Percentiles rank a stretch among this genome's conserved stretches.
These are phyloP conservation scores for Rhyzopertha dominica DNA, from an alignment of 1,140 invertebrate genomes.

Conservation along the genomic window DNA sequence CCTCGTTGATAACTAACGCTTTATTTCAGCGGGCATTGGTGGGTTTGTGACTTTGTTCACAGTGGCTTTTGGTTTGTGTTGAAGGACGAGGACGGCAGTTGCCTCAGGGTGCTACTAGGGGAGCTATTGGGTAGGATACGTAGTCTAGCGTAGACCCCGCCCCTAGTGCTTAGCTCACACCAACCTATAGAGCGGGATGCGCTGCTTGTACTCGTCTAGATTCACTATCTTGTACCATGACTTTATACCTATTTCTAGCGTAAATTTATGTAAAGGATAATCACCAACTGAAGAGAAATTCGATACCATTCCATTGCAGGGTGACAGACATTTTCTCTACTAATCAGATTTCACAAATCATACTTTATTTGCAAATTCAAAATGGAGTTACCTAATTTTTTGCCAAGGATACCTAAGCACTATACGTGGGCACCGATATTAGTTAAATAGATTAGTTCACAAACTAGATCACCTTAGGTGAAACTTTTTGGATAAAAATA, in stretches of 20 bases:
- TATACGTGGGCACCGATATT: too few relatives aligned
- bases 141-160: conserved; percentile 25
- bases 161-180: conserved; percentile 21
- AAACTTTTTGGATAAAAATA: too few relatives aligned
- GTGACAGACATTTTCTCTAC: too few relatives aligned
- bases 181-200: conserved; percentile 16
- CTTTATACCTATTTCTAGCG: not conserved
- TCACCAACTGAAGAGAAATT: not conserved
- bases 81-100: conserved; percentile 56
- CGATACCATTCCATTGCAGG: too few relatives aligned
- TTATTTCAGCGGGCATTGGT: conserved; percentile 38
- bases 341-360: too few relatives aligned
- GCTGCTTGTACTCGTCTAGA: conserved; percentile 34
- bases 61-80: conserved; percentile 41
- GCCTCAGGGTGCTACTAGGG: conserved; percentile 49
- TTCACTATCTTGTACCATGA: conserved; percentile 15
- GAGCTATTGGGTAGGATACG: conserved; percentile 52
- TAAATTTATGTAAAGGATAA: not conserved
- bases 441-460: too few relatives aligned
- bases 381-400: too few relatives aligned
- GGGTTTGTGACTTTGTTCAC: conserved; percentile 43
- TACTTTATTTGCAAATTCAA: too few relatives aligned
- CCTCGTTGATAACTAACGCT: conserved; percentile 18
- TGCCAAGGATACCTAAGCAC: too few relatives aligned
- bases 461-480: too few relatives aligned